Conservation (phyloP, 2,888 invertebrate genomes). For the Phlogophora meticulosa region DNA sequence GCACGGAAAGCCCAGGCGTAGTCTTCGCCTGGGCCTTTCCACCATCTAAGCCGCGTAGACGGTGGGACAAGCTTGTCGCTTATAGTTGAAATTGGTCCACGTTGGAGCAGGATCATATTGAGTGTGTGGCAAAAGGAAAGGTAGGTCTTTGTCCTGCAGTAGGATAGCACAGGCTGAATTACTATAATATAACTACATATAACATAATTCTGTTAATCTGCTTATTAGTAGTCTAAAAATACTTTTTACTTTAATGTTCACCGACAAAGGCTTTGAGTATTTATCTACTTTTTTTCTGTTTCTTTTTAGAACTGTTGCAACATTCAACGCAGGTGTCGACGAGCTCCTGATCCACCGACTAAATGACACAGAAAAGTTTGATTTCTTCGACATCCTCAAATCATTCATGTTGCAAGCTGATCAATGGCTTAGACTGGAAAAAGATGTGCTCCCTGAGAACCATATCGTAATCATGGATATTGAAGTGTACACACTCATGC, state of each 20-base stretch:
- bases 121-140: too few species aligned
- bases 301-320: slow-evolving; percentile 74
- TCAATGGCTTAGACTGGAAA: slow-evolving; percentile 74
- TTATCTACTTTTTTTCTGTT: neutral
- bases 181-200: too few species aligned
- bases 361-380: slow-evolving; percentile 75
- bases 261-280: neutral
- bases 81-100: too few species aligned
- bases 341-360: slow-evolving; percentile 81
- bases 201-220: too few species aligned
- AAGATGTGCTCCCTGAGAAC: slow-evolving; percentile 72
- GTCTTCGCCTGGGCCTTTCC: too few species aligned
- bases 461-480: slow-evolving; percentile 83
- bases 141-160: too few species aligned
- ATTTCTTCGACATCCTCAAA: slow-evolving; percentile 80
- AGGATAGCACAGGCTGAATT: too few species aligned
- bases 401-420: slow-evolving; percentile 78
- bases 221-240: too few species aligned
- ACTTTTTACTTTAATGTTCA: neutral
- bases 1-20: too few species aligned
- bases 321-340: slow-evolving; percentile 72
- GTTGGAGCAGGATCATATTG: too few species aligned
- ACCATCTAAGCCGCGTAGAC: too few species aligned
- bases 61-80: too few species aligned
- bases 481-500: slow-evolving; percentile 75